Conservation (phyloP, 1,140 invertebrate genomes). For the Macrobrachium nipponense region DNA sequence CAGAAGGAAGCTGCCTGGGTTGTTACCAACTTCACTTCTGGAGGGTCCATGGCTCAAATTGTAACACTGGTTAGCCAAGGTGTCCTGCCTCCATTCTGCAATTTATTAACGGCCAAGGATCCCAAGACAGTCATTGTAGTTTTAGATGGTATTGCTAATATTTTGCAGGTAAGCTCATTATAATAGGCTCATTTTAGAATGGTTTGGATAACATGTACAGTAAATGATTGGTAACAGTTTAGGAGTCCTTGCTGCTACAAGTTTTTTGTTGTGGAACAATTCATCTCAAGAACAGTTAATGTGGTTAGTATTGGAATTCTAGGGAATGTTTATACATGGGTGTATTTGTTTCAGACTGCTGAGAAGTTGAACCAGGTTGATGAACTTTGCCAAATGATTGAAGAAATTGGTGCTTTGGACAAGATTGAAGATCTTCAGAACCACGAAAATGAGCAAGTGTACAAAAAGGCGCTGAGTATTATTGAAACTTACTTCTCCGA, state of each 20-base stretch:
- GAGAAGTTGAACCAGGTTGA: conserved; percentile 72
- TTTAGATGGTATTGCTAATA: conserved; percentile 76
- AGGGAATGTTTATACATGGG: not conserved
- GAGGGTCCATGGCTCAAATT: conserved; percentile 79
- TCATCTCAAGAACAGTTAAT: not conserved
- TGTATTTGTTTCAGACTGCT: conserved; percentile 69
- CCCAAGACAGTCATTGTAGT: conserved; percentile 74
- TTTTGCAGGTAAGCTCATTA: conserved; percentile 70
- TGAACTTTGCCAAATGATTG: conserved; percentile 73
- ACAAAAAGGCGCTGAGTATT: conserved; percentile 83
- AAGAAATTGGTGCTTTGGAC: conserved; percentile 79
- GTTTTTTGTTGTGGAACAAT: not conserved
- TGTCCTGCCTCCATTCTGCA: conserved; percentile 73
- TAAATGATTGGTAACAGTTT: not conserved
- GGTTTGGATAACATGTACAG: not conserved
- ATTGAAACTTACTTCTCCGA: conserved; percentile 85
- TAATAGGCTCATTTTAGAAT: conserved; percentile 57
- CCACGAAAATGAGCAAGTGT: conserved; percentile 84
- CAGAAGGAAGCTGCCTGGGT: conserved; percentile 87
- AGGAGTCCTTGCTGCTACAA: not conserved
- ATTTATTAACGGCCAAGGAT: conserved; percentile 73
- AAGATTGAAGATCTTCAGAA: conserved; percentile 80
- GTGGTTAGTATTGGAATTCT: not conserved
- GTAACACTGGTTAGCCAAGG: conserved; percentile 74
- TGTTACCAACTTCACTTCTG: conserved; percentile 83